A percentile compares a stretch with the other conserved stretches of the same genome.
These are phyloP conservation scores for Hydrochoerus hydrochaeris DNA, from an alignment of 2,113 vertebrate genomes.

Conservation along the genomic window DNA sequence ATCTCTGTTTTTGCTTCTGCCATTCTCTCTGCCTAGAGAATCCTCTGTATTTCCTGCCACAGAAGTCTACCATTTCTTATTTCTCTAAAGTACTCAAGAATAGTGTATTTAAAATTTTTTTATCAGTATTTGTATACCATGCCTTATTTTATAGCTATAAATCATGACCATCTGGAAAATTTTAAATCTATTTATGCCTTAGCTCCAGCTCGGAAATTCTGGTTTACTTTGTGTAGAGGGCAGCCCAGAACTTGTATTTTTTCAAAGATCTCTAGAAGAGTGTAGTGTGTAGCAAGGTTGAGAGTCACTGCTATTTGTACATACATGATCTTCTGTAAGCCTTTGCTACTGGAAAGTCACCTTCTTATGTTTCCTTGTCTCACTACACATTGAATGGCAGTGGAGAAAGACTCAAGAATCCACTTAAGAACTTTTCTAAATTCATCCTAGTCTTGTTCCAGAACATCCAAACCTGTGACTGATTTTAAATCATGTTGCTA, in stretches of 20 bases:
- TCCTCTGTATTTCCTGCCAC: not conserved
- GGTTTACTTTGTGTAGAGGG: not conserved
- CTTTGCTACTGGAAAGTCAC: not conserved
- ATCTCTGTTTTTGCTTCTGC: not conserved
- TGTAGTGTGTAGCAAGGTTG: not conserved
- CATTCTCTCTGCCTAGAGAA: not conserved
- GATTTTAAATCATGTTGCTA: slow-evolving; percentile 63
- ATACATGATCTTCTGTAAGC: not conserved
- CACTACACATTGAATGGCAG: not conserved
- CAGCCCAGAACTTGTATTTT: not conserved
- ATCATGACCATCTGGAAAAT: not conserved
- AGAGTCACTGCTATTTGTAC: not conserved
- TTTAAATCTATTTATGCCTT: not conserved
- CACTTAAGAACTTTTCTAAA: not conserved
- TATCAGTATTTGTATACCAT: not conserved
- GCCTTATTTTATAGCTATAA: not conserved
- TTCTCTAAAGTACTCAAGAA: not conserved
- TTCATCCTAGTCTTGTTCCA: slow-evolving; percentile 50
- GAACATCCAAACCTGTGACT: slow-evolving; percentile 61
- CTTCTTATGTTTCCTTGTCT: not conserved
- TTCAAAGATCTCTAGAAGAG: not conserved
- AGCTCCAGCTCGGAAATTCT: not conserved
- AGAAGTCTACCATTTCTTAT: not conserved
- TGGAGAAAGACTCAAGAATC: not conserved
- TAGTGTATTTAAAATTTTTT: not conserved